These are phyloP conservation scores for Calameuta filiformis DNA, from an alignment of 2,888 invertebrate genomes.

Conservation along the genomic window DNA sequence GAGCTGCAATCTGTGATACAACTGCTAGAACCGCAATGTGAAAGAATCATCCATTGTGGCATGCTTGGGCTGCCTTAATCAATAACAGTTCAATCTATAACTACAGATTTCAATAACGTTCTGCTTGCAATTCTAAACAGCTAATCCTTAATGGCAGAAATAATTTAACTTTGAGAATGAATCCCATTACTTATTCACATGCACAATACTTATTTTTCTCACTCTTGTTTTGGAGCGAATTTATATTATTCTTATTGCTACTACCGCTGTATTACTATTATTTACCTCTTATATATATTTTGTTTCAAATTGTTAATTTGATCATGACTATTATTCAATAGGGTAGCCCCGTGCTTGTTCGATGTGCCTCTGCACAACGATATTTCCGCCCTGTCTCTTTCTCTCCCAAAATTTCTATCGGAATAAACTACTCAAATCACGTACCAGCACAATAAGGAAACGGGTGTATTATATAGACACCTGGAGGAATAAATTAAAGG, in stretches of 20 bases:
- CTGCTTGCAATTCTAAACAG: background rate
- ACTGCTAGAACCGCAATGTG: conserved; percentile 34
- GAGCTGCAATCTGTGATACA: conserved; percentile 45
- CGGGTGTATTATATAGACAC: background rate
- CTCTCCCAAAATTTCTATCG: background rate
- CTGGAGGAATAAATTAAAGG: background rate
- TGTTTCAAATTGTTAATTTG: background rate
- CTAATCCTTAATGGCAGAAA: background rate
- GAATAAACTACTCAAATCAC: background rate
- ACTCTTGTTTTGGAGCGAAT: background rate
- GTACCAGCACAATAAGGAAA: background rate
- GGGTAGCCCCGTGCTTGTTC: conserved; percentile 2
- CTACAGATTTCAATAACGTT: background rate
- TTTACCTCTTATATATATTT: background rate
- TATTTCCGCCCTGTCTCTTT: background rate
- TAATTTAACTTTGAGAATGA: background rate
- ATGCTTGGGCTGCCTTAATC: conserved; percentile 10
- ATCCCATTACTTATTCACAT: background rate
- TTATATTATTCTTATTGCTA: background rate
- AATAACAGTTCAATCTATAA: background rate
- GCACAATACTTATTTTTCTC: background rate
- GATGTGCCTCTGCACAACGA: background rate
- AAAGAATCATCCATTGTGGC: conserved; percentile 19
- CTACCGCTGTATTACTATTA: background rate
- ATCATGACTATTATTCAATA: background rate